Conservation (phyloP, 2,888 invertebrate genomes). For the Himalopsyche tibetana region DNA sequence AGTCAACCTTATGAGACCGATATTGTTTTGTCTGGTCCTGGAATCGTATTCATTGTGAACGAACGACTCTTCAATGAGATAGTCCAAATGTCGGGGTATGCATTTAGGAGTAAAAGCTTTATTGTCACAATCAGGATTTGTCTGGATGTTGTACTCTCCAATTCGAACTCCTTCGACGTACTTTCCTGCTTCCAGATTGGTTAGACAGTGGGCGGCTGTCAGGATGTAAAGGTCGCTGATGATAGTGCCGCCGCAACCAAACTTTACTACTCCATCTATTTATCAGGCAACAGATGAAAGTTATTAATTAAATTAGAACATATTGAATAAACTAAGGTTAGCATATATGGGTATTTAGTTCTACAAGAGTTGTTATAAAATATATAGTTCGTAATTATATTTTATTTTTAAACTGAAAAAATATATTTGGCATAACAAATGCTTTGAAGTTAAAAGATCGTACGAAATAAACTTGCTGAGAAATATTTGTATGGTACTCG, state of each 20-base stretch:
- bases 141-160: conserved; percentile 75
- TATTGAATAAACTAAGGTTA: too few species aligned
- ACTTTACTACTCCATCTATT: neutral
- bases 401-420: too few species aligned
- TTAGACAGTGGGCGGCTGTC: conserved; percentile 29
- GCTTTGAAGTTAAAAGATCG: too few species aligned
- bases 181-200: neutral
- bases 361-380: too few species aligned
- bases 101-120: conserved; percentile 67
- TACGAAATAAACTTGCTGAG: too few species aligned
- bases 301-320: too few species aligned
- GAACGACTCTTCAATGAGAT: conserved; percentile 72
- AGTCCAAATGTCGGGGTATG: conserved; percentile 73
- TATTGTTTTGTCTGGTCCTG: conserved; percentile 73
- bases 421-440: too few species aligned
- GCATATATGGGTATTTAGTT: too few species aligned
- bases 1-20: conserved; percentile 78
- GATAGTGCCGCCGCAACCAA: neutral
- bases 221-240: neutral
- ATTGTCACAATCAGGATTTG: conserved; percentile 73
- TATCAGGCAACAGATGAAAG: too few species aligned
- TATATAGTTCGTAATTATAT: too few species aligned
- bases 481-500: too few species aligned
- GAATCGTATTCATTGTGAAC: conserved; percentile 77
- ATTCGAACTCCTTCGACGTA: neutral